Evolutionary conservation across 2,797 vertebrate species (phyloP), one percentile per base, ranked within the genome.

Genomic region (Mus minutoides): DNA sequence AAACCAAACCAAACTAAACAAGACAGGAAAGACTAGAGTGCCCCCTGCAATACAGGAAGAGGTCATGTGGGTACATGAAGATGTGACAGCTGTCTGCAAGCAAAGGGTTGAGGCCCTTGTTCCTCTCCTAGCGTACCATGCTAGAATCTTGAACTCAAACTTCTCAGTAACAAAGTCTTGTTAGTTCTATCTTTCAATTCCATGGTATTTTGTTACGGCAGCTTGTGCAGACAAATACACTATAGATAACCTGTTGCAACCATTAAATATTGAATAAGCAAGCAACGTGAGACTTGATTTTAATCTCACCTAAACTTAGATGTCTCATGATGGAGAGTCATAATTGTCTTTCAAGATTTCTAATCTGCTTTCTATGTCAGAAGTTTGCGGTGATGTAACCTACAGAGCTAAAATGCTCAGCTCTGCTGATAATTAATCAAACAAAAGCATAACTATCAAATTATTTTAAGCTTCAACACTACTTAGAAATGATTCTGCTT

Each of bases 361-460:
- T 52, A 77, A 37, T 64, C 26, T 24, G 31, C 43, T 40, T 88
- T 88, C 31, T 49, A 29, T 85, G 88, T 87, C 12, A 93, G 75
- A 49, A 71, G 69, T 91, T 91, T 89, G 46, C 0, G 43, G 46
- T 46, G 37, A 60, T 21, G 9, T 52, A 86, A 80, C 26, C 6
- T 90, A 16, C 12, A 26, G 4, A 3, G 4, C 21, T 3, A 19
- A 94, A 78, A 88, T 60, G 24, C 56, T 83, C 54, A 58, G 43
- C 80, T 94, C 67, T 76, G 24, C 43, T 91, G 56, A 8, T 86
- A 92, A 94, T 82, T 88, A 60, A 43, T 60, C 82, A 73, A 95
- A 77, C 54, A 24, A 64, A 84, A 84, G 79, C 19, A 14, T 21
- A 67, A 49, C 16, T 29, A 88, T 22, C 31, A 82, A 17, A 17